Conservation (phyloP, 2,797 vertebrate genomes). For the Lagocephalus sceleratus region DNA sequence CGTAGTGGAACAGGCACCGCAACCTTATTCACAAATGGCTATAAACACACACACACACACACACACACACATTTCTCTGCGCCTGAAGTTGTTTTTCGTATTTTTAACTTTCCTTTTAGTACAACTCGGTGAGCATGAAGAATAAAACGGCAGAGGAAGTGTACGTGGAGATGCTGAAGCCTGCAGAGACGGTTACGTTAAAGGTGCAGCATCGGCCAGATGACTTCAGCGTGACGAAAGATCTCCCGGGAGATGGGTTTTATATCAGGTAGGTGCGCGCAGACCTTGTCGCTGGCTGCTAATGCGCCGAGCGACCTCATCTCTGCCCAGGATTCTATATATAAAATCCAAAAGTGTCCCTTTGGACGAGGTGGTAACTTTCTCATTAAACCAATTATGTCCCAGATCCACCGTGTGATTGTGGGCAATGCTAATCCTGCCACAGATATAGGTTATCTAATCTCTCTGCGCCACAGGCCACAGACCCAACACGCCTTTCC, state of each 20-base stretch:
- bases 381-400: slow-evolving; percentile 66
- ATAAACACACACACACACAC: slow-evolving; percentile 22
- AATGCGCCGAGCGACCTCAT: slow-evolving; percentile 16
- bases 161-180: slow-evolving; percentile 95
- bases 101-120: slow-evolving; percentile 66
- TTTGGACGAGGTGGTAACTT: slow-evolving; percentile 45
- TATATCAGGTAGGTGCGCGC: slow-evolving; percentile 83
- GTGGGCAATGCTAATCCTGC: slow-evolving; percentile 33
- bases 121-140: slow-evolving; percentile 85
- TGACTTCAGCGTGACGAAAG: slow-evolving; percentile 87
- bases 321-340: slow-evolving; percentile 45
- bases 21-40: slow-evolving; percentile 21
- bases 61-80: slow-evolving; percentile 10
- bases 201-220: slow-evolving; percentile 88
- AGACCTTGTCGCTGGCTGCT: neutral
- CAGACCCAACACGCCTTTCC: slow-evolving; percentile 1
- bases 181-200: slow-evolving; percentile 82
- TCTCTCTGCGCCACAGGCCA: slow-evolving; percentile 13
- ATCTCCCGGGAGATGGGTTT: slow-evolving; percentile 92
- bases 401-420: slow-evolving; percentile 46
- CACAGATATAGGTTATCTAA: slow-evolving; percentile 50
- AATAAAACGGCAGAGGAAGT: slow-evolving; percentile 93
- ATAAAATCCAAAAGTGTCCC: slow-evolving; percentile 36
- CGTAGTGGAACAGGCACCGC: slow-evolving; percentile 4
- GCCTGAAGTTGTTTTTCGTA: neutral